Percentiles rank a stretch among this genome's conserved stretches.
Evolutionary conservation across 2,797 vertebrate species (phyloP).

Genomic region (Anas flavirostris): DNA sequence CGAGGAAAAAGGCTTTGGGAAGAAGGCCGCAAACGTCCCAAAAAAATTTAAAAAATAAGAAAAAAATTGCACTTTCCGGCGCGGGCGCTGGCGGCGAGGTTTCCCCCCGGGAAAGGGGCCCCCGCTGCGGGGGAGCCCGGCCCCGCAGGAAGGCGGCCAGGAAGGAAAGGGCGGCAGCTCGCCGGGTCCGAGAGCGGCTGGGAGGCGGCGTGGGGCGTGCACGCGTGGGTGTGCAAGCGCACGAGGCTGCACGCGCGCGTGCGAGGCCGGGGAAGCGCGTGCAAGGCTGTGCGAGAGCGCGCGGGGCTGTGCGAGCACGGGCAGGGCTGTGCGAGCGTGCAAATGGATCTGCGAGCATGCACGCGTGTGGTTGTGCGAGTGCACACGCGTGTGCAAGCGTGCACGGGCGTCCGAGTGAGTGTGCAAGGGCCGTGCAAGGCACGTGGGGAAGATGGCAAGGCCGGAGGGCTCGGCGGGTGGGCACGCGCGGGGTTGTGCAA

Average conservation of each 20-base stretch:
- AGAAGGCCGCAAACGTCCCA: not conserved
- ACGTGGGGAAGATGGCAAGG: not conserved
- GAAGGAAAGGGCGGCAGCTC: not conserved
- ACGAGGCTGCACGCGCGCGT: not conserved
- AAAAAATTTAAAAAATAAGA: too few species aligned
- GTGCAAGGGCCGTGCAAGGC: not conserved
- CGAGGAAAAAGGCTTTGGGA: not conserved
- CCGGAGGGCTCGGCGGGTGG: not conserved
- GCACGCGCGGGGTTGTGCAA: too few species aligned
- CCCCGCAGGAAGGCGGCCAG: not conserved
- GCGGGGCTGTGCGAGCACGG: too few species aligned
- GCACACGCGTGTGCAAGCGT: not conserved
- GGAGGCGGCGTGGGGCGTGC: not conserved
- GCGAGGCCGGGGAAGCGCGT: too few species aligned
- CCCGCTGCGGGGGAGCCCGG: not conserved
- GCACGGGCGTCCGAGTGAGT: too few species aligned
- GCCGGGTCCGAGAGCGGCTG: not conserved
- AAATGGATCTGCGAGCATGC: too few species aligned
- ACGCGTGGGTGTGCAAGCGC: not conserved
- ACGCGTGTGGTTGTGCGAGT: too few species aligned
- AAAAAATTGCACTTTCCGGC: rapidly evolving
- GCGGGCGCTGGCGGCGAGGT: not conserved
- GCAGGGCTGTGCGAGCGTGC: too few species aligned
- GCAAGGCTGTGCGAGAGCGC: not conserved
- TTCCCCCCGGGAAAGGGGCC: not conserved